phyloP scores from a whole-genome alignment of 1,140 invertebrate species.

The Neotoxoptera formosana region DNA sequence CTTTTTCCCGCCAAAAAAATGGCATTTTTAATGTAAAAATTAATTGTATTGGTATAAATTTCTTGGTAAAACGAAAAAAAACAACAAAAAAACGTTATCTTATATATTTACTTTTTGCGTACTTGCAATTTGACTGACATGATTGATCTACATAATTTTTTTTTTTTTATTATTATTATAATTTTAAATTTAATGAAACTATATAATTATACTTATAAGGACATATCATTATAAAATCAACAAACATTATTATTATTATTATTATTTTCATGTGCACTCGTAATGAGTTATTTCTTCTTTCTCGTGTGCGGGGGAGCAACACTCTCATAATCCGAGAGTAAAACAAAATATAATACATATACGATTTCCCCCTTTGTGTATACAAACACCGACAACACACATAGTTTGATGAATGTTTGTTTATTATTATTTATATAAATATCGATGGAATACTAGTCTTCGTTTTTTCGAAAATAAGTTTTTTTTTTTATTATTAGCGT shows the following conservation, averaged over 20 bases:
- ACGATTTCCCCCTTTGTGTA: background rate
- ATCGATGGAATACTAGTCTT: slow-evolving; percentile 44
- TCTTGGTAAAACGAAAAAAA: slow-evolving; percentile 30
- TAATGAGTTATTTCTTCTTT: slow-evolving; percentile 11
- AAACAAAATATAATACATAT: background rate
- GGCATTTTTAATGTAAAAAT: background rate
- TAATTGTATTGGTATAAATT: slow-evolving; percentile 33
- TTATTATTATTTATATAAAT: slow-evolving; percentile 48
- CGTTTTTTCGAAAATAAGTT: slow-evolving; percentile 26
- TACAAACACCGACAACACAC: background rate
- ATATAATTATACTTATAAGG: slow-evolving; percentile 48
- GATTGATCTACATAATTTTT: slow-evolving; percentile 55
- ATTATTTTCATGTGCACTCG: slow-evolving; percentile 10
- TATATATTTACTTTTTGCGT: slow-evolving; percentile 55
- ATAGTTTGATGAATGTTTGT: slow-evolving; percentile 45
- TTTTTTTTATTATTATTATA: background rate
- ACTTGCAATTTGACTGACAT: slow-evolving; percentile 54
- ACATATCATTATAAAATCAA: slow-evolving; percentile 55
- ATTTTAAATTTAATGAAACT: slow-evolving; percentile 52
- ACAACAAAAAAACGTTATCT: slow-evolving; percentile 20
- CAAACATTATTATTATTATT: background rate
- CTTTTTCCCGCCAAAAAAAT: background rate
- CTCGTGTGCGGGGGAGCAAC: background rate
- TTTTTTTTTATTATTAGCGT: slow-evolving; percentile 26
- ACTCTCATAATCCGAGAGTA: background rate